Evolutionary conservation across 2,113 vertebrate species (phyloP).

Genomic region (Felis chaus): DNA sequence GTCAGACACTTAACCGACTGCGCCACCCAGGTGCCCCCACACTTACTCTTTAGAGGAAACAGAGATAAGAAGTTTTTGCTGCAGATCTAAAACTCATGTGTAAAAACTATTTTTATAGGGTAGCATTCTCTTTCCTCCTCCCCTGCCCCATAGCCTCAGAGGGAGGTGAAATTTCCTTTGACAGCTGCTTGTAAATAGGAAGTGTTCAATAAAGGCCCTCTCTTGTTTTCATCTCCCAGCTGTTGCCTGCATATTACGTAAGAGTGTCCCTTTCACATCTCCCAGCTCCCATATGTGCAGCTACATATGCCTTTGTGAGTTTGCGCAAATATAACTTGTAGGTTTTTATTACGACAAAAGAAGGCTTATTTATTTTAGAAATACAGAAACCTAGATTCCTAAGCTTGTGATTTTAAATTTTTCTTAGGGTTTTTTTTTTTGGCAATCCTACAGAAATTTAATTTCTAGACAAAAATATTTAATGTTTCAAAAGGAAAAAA

Average conservation of each 20-base stretch:
- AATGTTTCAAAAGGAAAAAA: background rate
- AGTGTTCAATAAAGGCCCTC: background rate
- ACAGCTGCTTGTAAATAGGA: conserved; percentile 10
- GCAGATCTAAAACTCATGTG: background rate
- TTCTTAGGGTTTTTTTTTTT: background rate
- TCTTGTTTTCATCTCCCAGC: background rate
- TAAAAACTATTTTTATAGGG: conserved; percentile 50
- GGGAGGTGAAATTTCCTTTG: background rate
- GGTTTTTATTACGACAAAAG: background rate
- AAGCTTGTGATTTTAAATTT: background rate
- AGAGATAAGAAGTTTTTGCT: conserved; percentile 63
- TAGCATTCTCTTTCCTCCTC: background rate
- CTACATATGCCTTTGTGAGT: background rate
- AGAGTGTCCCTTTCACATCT: background rate
- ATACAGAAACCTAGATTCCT: background rate
- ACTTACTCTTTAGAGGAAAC: conserved; percentile 51
- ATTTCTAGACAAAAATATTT: background rate
- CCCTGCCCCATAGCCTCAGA: background rate
- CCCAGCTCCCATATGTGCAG: background rate
- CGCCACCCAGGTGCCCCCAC: no score
- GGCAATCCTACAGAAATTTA: background rate
- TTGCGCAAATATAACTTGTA: background rate
- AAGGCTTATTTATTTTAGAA: background rate
- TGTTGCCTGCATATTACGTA: background rate
- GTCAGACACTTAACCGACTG: no score